A percentile compares a stretch with the other conserved stretches of the same genome.
These are phyloP conservation scores for Hartigia nigra DNA, from an alignment of 2,888 invertebrate species.

Conservation along the genomic window DNA sequence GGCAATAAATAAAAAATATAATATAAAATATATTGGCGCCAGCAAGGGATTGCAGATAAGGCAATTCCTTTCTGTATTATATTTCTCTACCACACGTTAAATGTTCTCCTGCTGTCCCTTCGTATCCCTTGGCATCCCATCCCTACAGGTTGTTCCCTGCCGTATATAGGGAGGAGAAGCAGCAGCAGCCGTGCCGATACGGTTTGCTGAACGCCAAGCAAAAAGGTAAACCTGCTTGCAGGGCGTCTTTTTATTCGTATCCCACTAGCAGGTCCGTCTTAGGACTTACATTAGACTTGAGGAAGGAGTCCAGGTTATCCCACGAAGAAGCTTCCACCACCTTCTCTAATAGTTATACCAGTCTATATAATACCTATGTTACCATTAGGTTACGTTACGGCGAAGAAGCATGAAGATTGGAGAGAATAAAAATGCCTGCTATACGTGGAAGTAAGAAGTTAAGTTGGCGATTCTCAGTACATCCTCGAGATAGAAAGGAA, in stretches of 20 bases:
- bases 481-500: background rate
- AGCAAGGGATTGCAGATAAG: background rate
- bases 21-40: background rate
- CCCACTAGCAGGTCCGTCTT: constrained; percentile 9
- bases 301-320: background rate
- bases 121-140: background rate
- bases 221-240: constrained; percentile 48
- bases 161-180: constrained; percentile 47
- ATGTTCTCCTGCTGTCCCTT: background rate
- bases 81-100: background rate
- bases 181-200: constrained; percentile 33
- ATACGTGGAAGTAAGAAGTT: background rate
- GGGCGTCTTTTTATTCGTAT: constrained; percentile 22
- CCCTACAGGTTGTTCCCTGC: background rate
- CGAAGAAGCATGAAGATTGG: background rate
- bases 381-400: background rate
- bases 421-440: background rate
- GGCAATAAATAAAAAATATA: background rate
- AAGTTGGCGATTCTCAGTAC: background rate
- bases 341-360: background rate
- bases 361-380: background rate
- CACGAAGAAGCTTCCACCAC: background rate
- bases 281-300: background rate
- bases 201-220: constrained; percentile 45
- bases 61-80: background rate